Evolutionary conservation across 2,797 vertebrate species (phyloP), one percentile per base, ranked within the genome.

Genomic region (Philypnodon macrostomus): DNA sequence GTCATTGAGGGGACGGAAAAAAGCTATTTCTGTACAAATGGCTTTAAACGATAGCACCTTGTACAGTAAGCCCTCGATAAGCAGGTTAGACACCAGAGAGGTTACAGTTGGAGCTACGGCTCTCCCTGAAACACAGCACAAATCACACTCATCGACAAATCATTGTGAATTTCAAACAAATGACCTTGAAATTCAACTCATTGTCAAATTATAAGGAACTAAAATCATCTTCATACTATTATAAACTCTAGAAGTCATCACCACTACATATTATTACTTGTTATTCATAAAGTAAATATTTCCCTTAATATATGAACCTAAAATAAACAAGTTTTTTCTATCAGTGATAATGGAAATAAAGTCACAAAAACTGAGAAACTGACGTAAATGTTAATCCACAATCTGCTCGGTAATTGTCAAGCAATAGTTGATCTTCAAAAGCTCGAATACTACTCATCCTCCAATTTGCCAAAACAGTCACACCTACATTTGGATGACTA

Each of bases 41-140:
- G 86, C 86, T 88, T 88, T 69, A 64, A 66, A 80, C 74, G 77
- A 47, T 88, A 88, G 86, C 86, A 88, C 86, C 86, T 53, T 84
- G 76, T 78, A 80, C 83, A 78, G 79, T 77, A 62, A 82, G 83
- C 85, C 81, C 84, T 85, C 79, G 14, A 48, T 65, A 81, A 62
- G 71, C 75, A 80, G 80, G 76, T 75, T 70, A 75, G 58, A 77
- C 77, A 75, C 76, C 78, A 70, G 69, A 79, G 62, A 75, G 72
- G 74, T 75, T 75, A 73, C 68, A 72, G 57, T 75, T 69, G 75
- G 79, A 82, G 73, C 76, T 60, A 67, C 58, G 73, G 78, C 76
- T 79, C 77, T 81, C 78, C 82, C 80, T 82, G 80, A 85, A 84
- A 84, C 79, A 82, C 79, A 74, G 61, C 81, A 82, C 80, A 67